These are phyloP conservation scores for Rhynchophorus ferrugineus DNA, from an alignment of 1,140 invertebrate genomes.

Conservation along the genomic window DNA sequence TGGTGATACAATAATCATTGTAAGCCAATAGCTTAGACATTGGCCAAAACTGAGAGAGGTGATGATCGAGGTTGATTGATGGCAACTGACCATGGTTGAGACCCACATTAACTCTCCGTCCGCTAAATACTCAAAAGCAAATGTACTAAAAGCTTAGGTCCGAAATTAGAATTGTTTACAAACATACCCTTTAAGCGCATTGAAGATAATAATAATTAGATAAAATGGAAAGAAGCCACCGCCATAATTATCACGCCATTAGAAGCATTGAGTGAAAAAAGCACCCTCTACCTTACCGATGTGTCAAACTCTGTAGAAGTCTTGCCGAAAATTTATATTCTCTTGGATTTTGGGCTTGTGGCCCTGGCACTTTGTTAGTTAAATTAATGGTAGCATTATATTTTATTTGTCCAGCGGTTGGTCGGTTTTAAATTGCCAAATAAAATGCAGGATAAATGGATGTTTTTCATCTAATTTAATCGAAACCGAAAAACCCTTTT, in stretches of 20 bases:
- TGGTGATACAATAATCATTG: no score
- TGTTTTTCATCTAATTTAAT: constrained; percentile 21
- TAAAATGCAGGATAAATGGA: constrained; percentile 20
- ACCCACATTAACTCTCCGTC: no score
- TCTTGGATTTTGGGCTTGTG: constrained; percentile 21
- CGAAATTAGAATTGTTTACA: constrained; percentile 1
- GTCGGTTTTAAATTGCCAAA: constrained; percentile 24
- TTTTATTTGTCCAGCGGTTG: constrained; percentile 24
- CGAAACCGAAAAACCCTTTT: constrained; percentile 2
- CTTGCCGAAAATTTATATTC: constrained; percentile 23
- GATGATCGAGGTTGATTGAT: no score
- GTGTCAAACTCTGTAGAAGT: constrained; percentile 23
- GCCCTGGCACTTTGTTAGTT: constrained; percentile 25
- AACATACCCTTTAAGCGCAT: neutral
- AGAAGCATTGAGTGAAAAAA: constrained; percentile 21
- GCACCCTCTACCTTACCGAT: constrained; percentile 22
- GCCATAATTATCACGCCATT: constrained; percentile 20
- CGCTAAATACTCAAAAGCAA: no score
- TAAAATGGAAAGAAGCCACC: constrained; percentile 3
- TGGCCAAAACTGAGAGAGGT: no score
- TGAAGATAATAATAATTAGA: neutral
- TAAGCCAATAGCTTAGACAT: no score
- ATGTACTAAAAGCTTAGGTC: no score
- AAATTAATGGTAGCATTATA: constrained; percentile 25
- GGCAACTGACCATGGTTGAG: no score